These are phyloP conservation scores for Xanthia togata DNA, from an alignment of 2,888 invertebrate genomes.

Conservation along the genomic window DNA sequence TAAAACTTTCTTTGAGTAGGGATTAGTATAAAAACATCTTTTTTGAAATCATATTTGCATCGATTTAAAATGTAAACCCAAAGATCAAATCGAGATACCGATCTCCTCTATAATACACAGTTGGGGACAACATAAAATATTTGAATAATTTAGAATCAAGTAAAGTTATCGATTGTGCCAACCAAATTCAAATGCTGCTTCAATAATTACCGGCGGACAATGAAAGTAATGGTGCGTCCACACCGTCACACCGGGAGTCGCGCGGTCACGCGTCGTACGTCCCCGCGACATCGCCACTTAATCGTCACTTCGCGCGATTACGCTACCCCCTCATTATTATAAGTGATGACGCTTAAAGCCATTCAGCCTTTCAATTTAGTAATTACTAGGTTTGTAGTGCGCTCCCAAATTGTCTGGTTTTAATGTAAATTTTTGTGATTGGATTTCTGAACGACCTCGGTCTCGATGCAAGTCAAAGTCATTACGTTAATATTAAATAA, in stretches of 20 bases:
- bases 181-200: conserved; percentile 79
- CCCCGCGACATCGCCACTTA: conserved; percentile 86
- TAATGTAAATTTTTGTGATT: conserved; percentile 73
- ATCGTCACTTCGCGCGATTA: conserved; percentile 81
- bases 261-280: conserved; percentile 75
- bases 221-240: conserved; percentile 84
- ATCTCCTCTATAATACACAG: neutral
- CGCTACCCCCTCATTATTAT: conserved; percentile 86
- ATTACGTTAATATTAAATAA: conserved; percentile 22
- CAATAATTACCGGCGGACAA: conserved; percentile 80
- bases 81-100: neutral
- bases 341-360: conserved; percentile 89
- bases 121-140: conserved; percentile 5
- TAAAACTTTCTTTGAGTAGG: neutral
- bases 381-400: conserved; percentile 85
- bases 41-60: neutral
- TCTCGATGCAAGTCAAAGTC: neutral
- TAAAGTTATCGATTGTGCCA: conserved; percentile 65
- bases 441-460: conserved; percentile 30
- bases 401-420: conserved; percentile 66
- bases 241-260: conserved; percentile 74
- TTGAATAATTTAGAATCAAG: conserved; percentile 31
- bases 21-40: neutral
- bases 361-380: conserved; percentile 89
- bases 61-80: neutral